Evolutionary conservation across 2,113 vertebrate genomes (phyloP).

Genomic region (Callipepla squamata): DNA sequence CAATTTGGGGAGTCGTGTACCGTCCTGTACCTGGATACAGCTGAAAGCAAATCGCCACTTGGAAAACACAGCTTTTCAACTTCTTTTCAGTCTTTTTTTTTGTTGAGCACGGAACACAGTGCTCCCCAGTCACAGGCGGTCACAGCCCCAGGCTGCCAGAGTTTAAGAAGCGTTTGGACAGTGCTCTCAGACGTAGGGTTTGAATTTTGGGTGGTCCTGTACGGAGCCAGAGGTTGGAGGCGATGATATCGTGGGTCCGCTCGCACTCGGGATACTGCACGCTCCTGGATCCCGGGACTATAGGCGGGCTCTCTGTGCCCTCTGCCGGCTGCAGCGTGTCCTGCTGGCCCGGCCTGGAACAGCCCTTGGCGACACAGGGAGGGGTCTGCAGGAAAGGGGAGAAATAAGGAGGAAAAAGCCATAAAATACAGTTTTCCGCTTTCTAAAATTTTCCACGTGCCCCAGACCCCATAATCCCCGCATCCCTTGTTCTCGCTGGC

Average conservation of each 20-base stretch:
- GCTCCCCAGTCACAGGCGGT: neutral
- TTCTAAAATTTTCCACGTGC: rapidly evolving
- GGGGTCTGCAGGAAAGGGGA: rapidly evolving
- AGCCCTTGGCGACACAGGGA: neutral
- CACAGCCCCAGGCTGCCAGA: neutral
- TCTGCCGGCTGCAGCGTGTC: neutral
- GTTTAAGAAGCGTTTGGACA: neutral
- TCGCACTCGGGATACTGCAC: neutral
- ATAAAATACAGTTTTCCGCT: too few species aligned
- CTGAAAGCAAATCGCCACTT: rapidly evolving
- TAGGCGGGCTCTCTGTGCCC: neutral
- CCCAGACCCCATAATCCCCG: rapidly evolving
- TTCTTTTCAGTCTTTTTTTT: neutral
- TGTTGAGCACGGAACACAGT: neutral
- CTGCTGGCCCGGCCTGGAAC: rapidly evolving
- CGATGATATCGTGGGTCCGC: too few species aligned
- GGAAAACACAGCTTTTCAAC: neutral
- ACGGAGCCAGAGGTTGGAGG: neutral
- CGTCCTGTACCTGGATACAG: rapidly evolving
- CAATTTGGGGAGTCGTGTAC: rapidly evolving
- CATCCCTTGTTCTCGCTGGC: neutral
- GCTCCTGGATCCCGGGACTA: too few species aligned
- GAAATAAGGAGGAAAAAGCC: rapidly evolving
- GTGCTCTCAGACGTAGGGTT: neutral
- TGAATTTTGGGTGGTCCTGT: neutral